Percentiles rank a stretch among this genome's conserved stretches.
Conservation (phyloP, 2,113 vertebrate genomes). For the Brachionichthys hirsutus region DNA sequence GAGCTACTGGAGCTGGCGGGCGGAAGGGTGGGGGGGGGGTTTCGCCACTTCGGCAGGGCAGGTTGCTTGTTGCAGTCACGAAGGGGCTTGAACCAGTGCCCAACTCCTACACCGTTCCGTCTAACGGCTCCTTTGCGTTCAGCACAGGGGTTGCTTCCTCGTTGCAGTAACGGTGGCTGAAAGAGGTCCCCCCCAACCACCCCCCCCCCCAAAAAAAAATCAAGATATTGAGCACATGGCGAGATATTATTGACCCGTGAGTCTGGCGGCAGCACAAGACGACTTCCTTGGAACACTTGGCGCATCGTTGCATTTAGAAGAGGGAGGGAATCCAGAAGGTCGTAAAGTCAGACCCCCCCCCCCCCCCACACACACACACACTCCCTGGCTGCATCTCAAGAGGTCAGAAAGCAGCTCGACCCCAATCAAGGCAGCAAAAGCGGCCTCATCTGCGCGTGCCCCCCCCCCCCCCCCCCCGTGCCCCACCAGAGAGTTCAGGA, state of each 20-base stretch:
- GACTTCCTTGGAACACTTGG: constrained; percentile 31
- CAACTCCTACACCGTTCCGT: too few relatives aligned
- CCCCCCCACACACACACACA: too few relatives aligned
- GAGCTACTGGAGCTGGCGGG: constrained; percentile 48
- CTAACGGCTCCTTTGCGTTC: too few relatives aligned
- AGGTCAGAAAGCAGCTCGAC: constrained; percentile 57
- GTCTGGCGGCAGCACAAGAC: constrained; percentile 27
- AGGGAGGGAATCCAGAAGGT: constrained; percentile 36
- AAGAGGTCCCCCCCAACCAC: constrained; percentile 50
- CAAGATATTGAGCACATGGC: constrained; percentile 20
- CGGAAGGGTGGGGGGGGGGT: too few relatives aligned
- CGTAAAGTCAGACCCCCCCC: constrained; percentile 49
- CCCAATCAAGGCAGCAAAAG: constrained; percentile 66
- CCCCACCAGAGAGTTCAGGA: constrained; percentile 59
- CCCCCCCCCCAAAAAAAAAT: too few relatives aligned
- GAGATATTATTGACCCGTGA: constrained; percentile 12
- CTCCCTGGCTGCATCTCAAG: constrained; percentile 48
- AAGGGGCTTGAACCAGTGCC: constrained; percentile 21
- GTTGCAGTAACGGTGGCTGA: constrained; percentile 42
- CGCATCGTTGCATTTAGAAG: constrained; percentile 20
- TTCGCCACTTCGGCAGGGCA: constrained; percentile 41
- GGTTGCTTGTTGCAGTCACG: constrained; percentile 50
- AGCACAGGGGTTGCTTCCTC: constrained; percentile 45
- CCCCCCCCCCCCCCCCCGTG: too few relatives aligned
- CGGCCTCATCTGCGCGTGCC: constrained; percentile 50